Evolutionary conservation across 2,888 invertebrate genomes (phyloP).

Genomic region (Idaea dimidiata): DNA sequence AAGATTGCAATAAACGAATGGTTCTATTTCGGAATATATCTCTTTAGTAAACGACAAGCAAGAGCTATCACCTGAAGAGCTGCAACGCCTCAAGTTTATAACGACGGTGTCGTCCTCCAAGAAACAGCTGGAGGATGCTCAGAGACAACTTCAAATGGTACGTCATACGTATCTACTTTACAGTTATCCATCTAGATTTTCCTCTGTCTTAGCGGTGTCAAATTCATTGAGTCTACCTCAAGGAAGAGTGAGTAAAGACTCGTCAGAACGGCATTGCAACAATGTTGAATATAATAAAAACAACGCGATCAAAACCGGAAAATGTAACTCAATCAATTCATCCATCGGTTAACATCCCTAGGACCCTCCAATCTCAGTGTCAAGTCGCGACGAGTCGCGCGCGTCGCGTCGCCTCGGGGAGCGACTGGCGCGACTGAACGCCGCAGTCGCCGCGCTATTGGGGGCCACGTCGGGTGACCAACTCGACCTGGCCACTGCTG

Average conservation of each 20-base stretch:
- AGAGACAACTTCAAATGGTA: slow-evolving; percentile 40
- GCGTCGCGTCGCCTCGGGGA: slow-evolving; percentile 40
- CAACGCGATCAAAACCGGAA: too few species aligned
- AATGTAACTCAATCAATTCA: too few species aligned
- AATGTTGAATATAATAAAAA: too few species aligned
- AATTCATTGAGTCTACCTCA: too few species aligned
- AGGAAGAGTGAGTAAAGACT: too few species aligned
- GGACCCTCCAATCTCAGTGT: not conserved
- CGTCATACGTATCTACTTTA: too few species aligned
- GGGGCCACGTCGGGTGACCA: slow-evolving; percentile 48
- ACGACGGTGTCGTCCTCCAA: slow-evolving; percentile 33
- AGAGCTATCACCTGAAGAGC: slow-evolving; percentile 19
- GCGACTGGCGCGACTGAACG: slow-evolving; percentile 50
- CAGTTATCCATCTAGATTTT: not conserved
- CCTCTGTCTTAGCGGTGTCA: too few species aligned
- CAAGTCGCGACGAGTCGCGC: not conserved
- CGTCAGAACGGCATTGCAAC: too few species aligned
- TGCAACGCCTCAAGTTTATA: slow-evolving; percentile 43
- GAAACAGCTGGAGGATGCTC: slow-evolving; percentile 32
- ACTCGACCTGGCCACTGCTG: slow-evolving; percentile 47
- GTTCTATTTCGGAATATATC: not conserved
- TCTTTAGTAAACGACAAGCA: slow-evolving; percentile 15
- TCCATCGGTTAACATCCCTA: too few species aligned
- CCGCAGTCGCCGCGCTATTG: slow-evolving; percentile 49
- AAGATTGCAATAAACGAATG: too few species aligned